Evolutionary conservation across 2,113 vertebrate species (phyloP), one percentile per base, ranked within the genome.

Genomic region (Pteropus alecto): DNA sequence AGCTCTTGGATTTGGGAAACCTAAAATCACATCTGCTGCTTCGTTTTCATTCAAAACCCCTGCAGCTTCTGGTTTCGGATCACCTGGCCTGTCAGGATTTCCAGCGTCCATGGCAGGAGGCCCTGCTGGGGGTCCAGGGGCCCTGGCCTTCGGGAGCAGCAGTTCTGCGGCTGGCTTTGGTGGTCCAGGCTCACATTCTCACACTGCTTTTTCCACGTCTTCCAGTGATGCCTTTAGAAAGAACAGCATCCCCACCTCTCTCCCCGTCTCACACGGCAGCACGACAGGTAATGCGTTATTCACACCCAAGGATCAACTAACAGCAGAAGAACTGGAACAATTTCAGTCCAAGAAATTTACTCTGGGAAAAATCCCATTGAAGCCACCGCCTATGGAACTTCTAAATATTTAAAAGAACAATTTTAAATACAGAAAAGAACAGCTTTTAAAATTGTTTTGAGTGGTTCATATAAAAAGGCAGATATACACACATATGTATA

Each of bases 311-410:
- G 97, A 97, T 3, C 98, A 99, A 8, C 98, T 99, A 43, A 99
- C 98, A 10, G 81, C 97, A 13, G 99, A 99, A 70, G 99, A 99
- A 94, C 94, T 99, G 56, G 98, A 98, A 56, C 99, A 99, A 81
- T 99, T 99, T 94, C 98, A 98, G 68, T 98, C 98, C 13, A 99
- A 98, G 83, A 99, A 96, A 81, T 99, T 99, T 97, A 99, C 98
- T 0, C 77, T 99, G 16, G 99, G 99, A 43, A 99, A 99, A 98
- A 99, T 99, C 96, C 99, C 99, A 68, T 94, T 99, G 63, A 99
- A 98, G 93, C 99, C 99, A 2, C 99, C 99, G 2, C 99, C 99
- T 16, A 63, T 97, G 14, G 98, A 99, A 90, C 98, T 99, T 97
- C 90, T 99, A 95, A 87, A 93, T 63, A 56, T 99, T 86, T 98